phyloP scores from a whole-genome alignment of 2,888 invertebrate species.

The Uloborus plumipes region DNA sequence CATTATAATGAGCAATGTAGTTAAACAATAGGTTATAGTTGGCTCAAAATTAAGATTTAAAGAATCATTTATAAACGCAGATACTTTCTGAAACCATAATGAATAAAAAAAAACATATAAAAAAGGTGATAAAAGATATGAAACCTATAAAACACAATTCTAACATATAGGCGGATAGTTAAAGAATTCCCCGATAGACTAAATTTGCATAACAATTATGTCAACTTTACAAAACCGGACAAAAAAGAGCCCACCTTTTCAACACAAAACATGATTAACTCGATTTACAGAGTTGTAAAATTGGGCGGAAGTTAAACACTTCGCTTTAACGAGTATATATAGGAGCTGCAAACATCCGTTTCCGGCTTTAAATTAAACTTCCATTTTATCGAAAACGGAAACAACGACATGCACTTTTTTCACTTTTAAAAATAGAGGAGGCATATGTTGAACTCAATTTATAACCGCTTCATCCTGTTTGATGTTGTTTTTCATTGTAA shows the following conservation, averaged over 20 bases:
- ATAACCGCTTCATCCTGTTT: too few species aligned
- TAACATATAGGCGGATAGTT: too few species aligned
- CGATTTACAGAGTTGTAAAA: conserved; percentile 52
- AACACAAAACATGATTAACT: conserved; percentile 31
- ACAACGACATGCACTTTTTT: conserved; percentile 23
- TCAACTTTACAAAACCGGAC: conserved; percentile 16
- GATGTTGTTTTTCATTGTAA: too few species aligned
- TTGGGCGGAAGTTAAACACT: conserved; percentile 62
- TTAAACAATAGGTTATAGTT: too few species aligned
- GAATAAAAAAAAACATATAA: too few species aligned
- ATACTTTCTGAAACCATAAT: too few species aligned
- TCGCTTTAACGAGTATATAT: conserved; percentile 56
- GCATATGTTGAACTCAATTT: neutral
- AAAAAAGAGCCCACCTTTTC: conserved; percentile 44
- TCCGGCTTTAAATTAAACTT: conserved; percentile 63
- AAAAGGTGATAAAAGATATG: too few species aligned
- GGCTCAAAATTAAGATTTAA: neutral
- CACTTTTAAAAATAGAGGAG: conserved; percentile 17
- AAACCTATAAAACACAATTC: too few species aligned
- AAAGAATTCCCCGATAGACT: too few species aligned
- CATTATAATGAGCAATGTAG: too few species aligned
- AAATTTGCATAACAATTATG: conserved; percentile 50
- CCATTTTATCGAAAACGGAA: conserved; percentile 49
- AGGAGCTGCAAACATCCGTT: conserved; percentile 58
- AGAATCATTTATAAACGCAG: too few species aligned